A percentile compares a stretch with the other conserved stretches of the same genome.
Conservation (phyloP, 2,888 invertebrate genomes). For the Sarcophaga subvicina region DNA sequence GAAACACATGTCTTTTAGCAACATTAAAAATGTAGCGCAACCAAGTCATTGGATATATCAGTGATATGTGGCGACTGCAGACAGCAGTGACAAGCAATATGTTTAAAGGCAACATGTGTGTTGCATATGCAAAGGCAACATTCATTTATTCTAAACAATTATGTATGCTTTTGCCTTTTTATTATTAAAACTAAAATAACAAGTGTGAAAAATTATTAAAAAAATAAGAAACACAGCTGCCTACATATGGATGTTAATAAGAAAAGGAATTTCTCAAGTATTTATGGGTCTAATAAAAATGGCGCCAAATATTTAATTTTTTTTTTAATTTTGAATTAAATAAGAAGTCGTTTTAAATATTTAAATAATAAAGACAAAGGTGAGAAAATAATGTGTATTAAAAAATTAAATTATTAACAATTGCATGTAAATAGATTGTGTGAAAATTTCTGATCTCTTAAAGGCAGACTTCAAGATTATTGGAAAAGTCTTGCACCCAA, state of each 20-base stretch:
- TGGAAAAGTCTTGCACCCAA: too few relatives aligned
- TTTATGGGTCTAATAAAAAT: conserved; percentile 16
- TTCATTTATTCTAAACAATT: not conserved
- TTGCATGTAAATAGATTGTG: too few relatives aligned
- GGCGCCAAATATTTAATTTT: conserved; percentile 37
- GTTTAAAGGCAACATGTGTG: conserved; percentile 15
- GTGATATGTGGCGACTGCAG: conserved; percentile 8
- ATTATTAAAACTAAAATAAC: conserved; percentile 6
- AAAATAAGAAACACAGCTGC: conserved; percentile 23
- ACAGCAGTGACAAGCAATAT: conserved; percentile 34
- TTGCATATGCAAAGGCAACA: conserved; percentile 29
- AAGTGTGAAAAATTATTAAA: conserved; percentile 31
- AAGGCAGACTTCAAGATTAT: too few relatives aligned
- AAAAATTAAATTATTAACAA: too few relatives aligned
- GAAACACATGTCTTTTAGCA: not conserved
- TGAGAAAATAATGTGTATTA: too few relatives aligned
- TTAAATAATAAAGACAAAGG: too few relatives aligned
- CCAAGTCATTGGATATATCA: conserved; percentile 27
- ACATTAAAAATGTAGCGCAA: not conserved
- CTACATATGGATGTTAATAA: conserved; percentile 30
- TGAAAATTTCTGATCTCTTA: too few relatives aligned
- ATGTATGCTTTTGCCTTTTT: too few relatives aligned
- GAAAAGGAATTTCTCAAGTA: not conserved
- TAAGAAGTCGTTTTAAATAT: too few relatives aligned
- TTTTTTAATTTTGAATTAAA: too few relatives aligned